Percentiles rank a stretch among this genome's conserved stretches.
These are phyloP conservation scores for Leiothrix lutea DNA, from an alignment of 2,113 vertebrate genomes.

Conservation along the genomic window DNA sequence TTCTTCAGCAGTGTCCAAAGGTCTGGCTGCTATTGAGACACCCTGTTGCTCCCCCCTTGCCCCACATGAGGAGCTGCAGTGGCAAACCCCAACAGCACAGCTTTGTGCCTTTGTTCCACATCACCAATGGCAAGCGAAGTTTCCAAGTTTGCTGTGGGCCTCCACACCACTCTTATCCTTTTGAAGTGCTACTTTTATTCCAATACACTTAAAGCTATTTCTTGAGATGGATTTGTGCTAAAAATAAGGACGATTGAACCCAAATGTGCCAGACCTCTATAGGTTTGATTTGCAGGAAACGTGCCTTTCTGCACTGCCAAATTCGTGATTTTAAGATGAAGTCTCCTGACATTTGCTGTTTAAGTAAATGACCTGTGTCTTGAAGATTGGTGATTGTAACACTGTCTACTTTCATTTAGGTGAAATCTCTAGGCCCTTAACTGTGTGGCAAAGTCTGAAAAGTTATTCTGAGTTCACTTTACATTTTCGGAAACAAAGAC, in stretches of 20 bases:
- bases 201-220: slow-evolving; percentile 2
- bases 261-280: slow-evolving; percentile 9
- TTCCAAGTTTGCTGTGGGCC: neutral
- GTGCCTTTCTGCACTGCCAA: neutral
- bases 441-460: neutral
- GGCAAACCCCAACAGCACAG: neutral
- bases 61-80: neutral
- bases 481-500: neutral
- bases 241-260: slow-evolving; percentile 45
- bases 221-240: slow-evolving; percentile 36
- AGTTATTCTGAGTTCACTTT: neutral
- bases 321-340: slow-evolving; percentile 43
- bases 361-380: slow-evolving; percentile 32
- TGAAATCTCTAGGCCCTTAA: neutral
- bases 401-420: slow-evolving; percentile 2
- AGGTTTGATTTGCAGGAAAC: slow-evolving; percentile 41
- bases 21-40: neutral
- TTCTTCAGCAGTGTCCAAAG: neutral
- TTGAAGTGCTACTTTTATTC: neutral
- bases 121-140: accelerated
- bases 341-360: slow-evolving; percentile 34
- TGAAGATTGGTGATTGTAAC: slow-evolving; percentile 17
- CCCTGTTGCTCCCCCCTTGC: accelerated
- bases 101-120: neutral
- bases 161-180: neutral